Evolutionary conservation across 2,113 vertebrate species (phyloP).

Genomic region (Passerina amoena): DNA sequence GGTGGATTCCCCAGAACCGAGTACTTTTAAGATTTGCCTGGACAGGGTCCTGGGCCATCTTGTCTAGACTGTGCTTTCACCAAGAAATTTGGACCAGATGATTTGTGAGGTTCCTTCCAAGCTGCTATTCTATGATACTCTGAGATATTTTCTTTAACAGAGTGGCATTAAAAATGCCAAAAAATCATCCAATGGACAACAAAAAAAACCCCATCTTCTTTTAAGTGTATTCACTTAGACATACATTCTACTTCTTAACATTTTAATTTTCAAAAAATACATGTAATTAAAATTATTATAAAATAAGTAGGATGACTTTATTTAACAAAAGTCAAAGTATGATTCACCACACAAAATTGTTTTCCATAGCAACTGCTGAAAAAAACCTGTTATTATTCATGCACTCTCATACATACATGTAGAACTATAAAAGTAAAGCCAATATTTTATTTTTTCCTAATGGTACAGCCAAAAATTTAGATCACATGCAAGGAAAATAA

Average conservation of each 20-base stretch:
- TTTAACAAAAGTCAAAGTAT: constrained; percentile 5
- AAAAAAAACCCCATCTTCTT: neutral
- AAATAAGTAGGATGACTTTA: neutral
- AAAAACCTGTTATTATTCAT: neutral
- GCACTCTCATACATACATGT: neutral
- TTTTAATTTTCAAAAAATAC: neutral
- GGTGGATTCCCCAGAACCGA: accelerated
- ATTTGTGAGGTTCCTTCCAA: neutral
- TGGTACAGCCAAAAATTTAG: neutral
- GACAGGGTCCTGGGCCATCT: neutral
- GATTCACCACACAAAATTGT: neutral
- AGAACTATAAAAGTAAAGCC: neutral
- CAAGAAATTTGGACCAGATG: neutral
- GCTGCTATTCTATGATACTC: neutral
- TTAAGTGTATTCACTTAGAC: neutral
- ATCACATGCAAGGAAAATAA: neutral
- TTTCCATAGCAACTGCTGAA: constrained; percentile 23
- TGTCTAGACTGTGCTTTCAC: neutral
- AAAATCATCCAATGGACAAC: neutral
- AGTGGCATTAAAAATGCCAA: neutral
- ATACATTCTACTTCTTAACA: neutral
- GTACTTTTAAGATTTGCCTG: neutral
- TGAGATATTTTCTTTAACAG: neutral
- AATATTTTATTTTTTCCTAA: neutral
- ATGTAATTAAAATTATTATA: constrained; percentile 2